Base-by-base conservation (phyloP, 2,113 vertebrate species). In the Perca flavescens region DNA sequence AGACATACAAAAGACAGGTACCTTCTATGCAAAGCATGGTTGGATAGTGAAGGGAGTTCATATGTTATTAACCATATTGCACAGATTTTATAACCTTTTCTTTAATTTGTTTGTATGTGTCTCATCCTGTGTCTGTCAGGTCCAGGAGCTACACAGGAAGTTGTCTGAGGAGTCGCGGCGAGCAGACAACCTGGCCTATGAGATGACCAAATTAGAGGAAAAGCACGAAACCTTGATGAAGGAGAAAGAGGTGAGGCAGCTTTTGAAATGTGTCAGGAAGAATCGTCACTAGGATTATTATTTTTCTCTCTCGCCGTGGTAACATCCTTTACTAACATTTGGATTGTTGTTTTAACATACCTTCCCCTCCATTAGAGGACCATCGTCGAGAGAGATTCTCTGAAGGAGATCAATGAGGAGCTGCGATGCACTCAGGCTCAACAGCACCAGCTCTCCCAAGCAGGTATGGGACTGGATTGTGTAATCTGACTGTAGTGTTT, bases 321-420 rank as follows among this genome's bases (percentile, higher is more conserved):
- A 4, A 73, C 54, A 53, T 43, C 1, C 6, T 28, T 54, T 11
- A n/a, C 31, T 28, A 53, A 73, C 17, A 17, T 25, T 3, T 28
- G 19, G n/a, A 17, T 28, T 28, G 3, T 71, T 53, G 13, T 60
- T 78, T 78, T 28, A 46, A 47, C 69, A 53, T 40, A 0, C 54
- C 17, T 54, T 14, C 14, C n/a, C 43, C 36, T 70, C 56, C 49
- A 22, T 52, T 80, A 99, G 98, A 96, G 97, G 73, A 93, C 98
- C 82, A 97, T 97, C 84, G 92, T 98, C 14, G 98, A 99, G 77
- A 96, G 97, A 83, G 97, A 99, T 89, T 95, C 98, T 52, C 88
- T 99, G 21, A 98, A 95, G 90, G 98, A 99, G 92, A 97, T 96
- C 10, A 99, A 98, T 3, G 98, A 99, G 92, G 98, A 99, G 80